phyloP scores from a whole-genome alignment of 2,113 vertebrate species.

The Phalacrocorax aristotelis region DNA sequence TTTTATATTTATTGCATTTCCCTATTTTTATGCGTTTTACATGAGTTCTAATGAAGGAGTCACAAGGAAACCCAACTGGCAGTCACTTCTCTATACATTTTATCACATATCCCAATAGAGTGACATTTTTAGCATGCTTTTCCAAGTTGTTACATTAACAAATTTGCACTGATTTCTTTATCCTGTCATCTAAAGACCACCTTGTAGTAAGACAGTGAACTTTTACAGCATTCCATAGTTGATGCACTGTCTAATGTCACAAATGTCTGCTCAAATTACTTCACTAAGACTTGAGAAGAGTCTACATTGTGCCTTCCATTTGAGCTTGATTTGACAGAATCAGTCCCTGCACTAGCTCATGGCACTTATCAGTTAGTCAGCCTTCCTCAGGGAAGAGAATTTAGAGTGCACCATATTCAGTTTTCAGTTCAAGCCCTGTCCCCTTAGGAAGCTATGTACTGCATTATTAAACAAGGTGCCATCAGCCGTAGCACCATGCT shows the following conservation, averaged over 20 bases:
- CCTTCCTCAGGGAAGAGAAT: constrained; percentile 78
- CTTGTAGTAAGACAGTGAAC: constrained; percentile 77
- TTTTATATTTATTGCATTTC: constrained; percentile 11
- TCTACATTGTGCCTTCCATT: constrained; percentile 76
- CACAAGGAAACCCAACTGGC: constrained; percentile 39
- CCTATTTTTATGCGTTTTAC: constrained; percentile 31
- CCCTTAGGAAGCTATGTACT: constrained; percentile 74
- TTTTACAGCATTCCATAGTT: constrained; percentile 77
- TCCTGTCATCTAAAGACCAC: constrained; percentile 83
- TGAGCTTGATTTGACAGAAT: constrained; percentile 85
- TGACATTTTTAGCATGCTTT: constrained; percentile 77
- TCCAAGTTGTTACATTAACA: constrained; percentile 86
- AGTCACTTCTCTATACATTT: constrained; percentile 67
- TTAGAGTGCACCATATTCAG: constrained; percentile 84
- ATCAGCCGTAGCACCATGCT: constrained; percentile 76
- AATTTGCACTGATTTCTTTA: constrained; percentile 82
- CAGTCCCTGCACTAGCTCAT: constrained; percentile 80
- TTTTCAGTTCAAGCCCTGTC: constrained; percentile 80
- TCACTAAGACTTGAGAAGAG: constrained; percentile 77
- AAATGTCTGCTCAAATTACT: constrained; percentile 85
- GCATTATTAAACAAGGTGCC: constrained; percentile 84
- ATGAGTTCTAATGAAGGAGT: constrained; percentile 41
- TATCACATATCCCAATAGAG: constrained; percentile 73
- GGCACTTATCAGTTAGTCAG: constrained; percentile 88
- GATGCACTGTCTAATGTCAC: constrained; percentile 89